phyloP scores from a whole-genome alignment of 2,113 vertebrate species.

The Lagopus leucura region DNA sequence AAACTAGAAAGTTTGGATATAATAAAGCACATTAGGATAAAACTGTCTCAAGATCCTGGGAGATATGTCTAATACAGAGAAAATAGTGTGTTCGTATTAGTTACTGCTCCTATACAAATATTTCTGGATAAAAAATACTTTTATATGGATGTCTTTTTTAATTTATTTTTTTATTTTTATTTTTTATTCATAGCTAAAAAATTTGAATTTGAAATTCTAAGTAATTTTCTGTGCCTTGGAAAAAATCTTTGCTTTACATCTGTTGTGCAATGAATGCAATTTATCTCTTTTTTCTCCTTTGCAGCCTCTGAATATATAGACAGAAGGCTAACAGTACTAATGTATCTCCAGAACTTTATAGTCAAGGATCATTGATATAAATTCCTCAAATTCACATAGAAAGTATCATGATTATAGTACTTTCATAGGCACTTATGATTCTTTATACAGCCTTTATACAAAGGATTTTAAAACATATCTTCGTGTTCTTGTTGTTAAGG shows the following conservation, averaged over 20 bases:
- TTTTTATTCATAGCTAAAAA: not conserved
- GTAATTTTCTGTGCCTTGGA: not conserved
- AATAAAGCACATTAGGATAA: not conserved
- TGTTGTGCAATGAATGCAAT: not conserved
- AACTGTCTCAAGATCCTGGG: not conserved
- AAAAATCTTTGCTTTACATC: not conserved
- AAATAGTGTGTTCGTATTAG: not conserved
- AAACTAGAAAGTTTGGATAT: not conserved
- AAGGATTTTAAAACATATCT: not conserved
- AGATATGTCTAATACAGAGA: rapidly evolving
- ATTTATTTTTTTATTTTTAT: not conserved
- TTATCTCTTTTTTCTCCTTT: not conserved
- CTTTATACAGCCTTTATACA: not conserved
- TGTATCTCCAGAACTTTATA: not conserved
- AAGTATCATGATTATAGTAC: not conserved
- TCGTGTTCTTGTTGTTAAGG: not conserved
- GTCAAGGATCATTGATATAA: not conserved
- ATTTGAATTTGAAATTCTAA: not conserved
- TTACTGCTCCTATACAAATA: not conserved
- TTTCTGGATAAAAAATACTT: not conserved
- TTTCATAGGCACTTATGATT: not conserved
- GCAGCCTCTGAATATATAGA: not conserved
- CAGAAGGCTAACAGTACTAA: not conserved
- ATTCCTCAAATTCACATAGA: not conserved
- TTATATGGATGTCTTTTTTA: not conserved